phyloP scores from a whole-genome alignment of 1,140 invertebrate genomes.

The Brachionus plicatilis region DNA sequence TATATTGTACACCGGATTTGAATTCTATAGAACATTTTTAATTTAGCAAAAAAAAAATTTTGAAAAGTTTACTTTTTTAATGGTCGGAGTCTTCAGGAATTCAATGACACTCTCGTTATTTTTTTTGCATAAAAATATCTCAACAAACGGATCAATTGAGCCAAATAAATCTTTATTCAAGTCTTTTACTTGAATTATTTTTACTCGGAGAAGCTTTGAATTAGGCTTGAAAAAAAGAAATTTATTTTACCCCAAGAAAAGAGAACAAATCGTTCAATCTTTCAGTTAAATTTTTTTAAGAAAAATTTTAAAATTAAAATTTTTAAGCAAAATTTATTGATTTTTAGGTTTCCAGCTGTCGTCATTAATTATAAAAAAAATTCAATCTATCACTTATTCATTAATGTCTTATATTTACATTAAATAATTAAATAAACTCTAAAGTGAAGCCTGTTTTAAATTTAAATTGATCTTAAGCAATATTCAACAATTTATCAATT shows the following conservation, averaged over 20 bases:
- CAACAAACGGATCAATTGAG: constrained; percentile 88
- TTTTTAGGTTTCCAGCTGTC: background rate
- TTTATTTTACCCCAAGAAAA: no score
- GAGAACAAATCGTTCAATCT: no score
- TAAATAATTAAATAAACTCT: no score
- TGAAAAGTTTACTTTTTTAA: constrained; percentile 73
- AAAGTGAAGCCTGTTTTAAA: no score
- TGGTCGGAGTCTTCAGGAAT: constrained; percentile 85
- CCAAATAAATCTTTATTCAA: constrained; percentile 43
- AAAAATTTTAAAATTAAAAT: background rate
- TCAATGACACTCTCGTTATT: constrained; percentile 66
- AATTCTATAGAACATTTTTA: background rate
- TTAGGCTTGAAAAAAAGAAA: constrained; percentile 4
- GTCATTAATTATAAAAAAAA: no score
- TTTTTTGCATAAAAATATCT: constrained; percentile 77
- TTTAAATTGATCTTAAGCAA: no score
- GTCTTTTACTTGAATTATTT: constrained; percentile 16
- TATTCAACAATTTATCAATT: no score
- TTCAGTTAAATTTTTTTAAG: no score
- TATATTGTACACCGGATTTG: constrained; percentile 32
- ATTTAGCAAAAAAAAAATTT: background rate
- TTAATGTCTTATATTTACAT: no score
- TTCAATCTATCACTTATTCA: no score
- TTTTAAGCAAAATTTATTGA: background rate
- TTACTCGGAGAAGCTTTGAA: constrained; percentile 20